Percentiles rank a stretch among this genome's conserved stretches.
phyloP scores from a whole-genome alignment of 2,888 invertebrate genomes.

The Drosophila fulvimacula region DNA sequence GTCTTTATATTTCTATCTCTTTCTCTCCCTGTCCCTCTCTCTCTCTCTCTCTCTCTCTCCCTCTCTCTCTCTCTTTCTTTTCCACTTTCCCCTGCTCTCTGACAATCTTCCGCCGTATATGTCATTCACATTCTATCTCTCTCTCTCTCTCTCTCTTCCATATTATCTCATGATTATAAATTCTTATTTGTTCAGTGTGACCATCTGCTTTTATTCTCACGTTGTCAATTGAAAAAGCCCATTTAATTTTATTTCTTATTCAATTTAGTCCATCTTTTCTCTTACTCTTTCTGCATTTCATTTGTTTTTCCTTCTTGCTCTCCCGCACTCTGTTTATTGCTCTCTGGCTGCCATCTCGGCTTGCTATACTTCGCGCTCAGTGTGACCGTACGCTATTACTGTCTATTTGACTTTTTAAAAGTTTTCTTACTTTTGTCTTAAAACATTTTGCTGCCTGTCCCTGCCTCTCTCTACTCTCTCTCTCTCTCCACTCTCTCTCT shows the following conservation, averaged over 20 bases:
- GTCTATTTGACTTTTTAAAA: conserved; percentile 5
- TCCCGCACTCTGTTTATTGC: not conserved
- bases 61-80: not conserved
- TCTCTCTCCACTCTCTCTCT: not conserved
- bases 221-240: not conserved
- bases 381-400: conserved; percentile 1
- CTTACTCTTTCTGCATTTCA: not conserved
- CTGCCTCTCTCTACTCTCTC: not conserved
- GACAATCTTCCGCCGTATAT: not conserved
- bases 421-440: conserved; percentile 5
- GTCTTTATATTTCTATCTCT: not conserved
- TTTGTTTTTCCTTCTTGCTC: too few relatives aligned
- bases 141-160: not conserved
- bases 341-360: not conserved
- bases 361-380: not conserved
- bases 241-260: not conserved
- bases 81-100: not conserved
- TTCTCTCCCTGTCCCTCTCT: not conserved
- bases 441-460: not conserved
- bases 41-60: not conserved
- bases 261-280: not conserved
- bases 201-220: not conserved
- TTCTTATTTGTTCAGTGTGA: not conserved
- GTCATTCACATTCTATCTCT: not conserved
- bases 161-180: too few relatives aligned